phyloP scores from a whole-genome alignment of 2,888 invertebrate genomes.

The Pseudanteris insignis region DNA sequence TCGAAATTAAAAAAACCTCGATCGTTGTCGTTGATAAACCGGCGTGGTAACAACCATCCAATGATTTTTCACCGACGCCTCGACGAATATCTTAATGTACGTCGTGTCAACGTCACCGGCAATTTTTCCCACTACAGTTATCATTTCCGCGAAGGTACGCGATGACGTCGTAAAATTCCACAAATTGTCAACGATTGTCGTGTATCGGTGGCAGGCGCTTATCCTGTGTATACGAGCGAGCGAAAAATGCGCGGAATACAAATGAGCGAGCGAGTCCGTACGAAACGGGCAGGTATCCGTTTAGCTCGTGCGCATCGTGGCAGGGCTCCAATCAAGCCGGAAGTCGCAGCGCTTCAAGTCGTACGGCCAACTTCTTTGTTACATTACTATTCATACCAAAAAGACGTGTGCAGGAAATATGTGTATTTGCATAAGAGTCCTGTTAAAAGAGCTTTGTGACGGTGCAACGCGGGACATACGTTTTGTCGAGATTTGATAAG shows the following conservation, averaged over 20 bases:
- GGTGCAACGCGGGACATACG: conserved; percentile 17
- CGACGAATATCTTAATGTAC: too few species aligned
- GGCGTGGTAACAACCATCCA: too few species aligned
- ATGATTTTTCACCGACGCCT: too few species aligned
- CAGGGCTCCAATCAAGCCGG: conserved; percentile 32
- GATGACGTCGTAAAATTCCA: conserved; percentile 27
- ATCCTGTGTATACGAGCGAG: conserved; percentile 31
- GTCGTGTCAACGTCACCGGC: too few species aligned
- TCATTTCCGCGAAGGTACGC: too few species aligned
- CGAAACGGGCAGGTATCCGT: conserved; percentile 24
- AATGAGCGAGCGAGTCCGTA: conserved; percentile 25
- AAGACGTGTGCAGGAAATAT: conserved; percentile 39
- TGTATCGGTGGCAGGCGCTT: conserved; percentile 21
- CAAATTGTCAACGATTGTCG: conserved; percentile 35
- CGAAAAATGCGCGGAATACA: conserved; percentile 36
- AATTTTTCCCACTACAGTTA: too few species aligned
- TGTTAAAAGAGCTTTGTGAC: conserved; percentile 31
- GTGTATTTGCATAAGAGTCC: conserved; percentile 37
- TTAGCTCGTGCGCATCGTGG: conserved; percentile 32
- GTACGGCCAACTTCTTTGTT: conserved; percentile 34
- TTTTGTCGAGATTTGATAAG: conserved; percentile 39
- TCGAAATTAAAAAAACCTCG: too few species aligned
- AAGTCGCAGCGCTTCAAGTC: conserved; percentile 19
- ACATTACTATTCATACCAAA: conserved; percentile 35
- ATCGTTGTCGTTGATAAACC: too few species aligned